Evolutionary conservation across 2,888 invertebrate species (phyloP).

Genomic region (Poecilobothrus nobilitatus): DNA sequence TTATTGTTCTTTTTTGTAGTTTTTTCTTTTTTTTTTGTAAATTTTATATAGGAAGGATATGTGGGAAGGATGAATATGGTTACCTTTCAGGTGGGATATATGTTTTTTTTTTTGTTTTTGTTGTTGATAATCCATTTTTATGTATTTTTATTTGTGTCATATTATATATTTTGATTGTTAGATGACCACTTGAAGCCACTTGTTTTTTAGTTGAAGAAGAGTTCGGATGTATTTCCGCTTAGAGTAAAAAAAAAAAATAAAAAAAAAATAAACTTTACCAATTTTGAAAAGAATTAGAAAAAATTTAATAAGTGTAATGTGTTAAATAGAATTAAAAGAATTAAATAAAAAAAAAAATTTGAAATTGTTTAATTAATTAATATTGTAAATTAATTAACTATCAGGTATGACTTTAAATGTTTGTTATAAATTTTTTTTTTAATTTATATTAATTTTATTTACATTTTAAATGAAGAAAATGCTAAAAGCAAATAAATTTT

Average conservation of each 20-base stretch:
- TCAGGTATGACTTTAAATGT: no score
- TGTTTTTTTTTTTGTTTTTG: background rate
- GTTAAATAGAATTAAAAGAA: no score
- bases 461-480: no score
- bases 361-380: no score
- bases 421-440: no score
- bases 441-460: no score
- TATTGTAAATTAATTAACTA: no score
- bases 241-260: conserved; percentile 14
- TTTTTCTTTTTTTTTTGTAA: background rate
- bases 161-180: conserved; percentile 15
- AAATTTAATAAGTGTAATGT: no score
- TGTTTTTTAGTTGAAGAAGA: conserved; percentile 27
- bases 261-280: background rate
- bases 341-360: no score
- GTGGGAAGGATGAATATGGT: conserved; percentile 4
- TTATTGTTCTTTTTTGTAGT: background rate
- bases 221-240: conserved; percentile 26
- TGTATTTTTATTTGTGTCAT: conserved; percentile 3
- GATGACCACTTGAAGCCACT: conserved; percentile 26
- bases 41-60: background rate
- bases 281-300: no score
- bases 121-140: background rate
- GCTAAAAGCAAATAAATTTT: no score
- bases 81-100: background rate